Evolutionary conservation across 2,113 vertebrate genomes (phyloP).

Genomic region (Dolichallabes microphthalmus): DNA sequence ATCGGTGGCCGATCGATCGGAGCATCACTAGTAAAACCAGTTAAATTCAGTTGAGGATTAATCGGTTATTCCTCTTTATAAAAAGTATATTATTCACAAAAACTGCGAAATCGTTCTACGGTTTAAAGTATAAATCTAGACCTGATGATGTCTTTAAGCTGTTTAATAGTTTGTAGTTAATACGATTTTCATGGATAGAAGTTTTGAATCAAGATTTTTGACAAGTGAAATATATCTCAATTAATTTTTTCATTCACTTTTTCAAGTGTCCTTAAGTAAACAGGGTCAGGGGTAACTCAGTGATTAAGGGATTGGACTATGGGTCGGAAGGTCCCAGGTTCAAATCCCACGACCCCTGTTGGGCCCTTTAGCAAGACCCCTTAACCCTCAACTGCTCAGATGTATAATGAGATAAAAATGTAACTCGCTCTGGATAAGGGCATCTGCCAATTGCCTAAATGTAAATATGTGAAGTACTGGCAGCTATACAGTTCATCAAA

Average conservation of each 20-base stretch:
- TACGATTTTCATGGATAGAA: neutral
- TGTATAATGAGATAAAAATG: too few species aligned
- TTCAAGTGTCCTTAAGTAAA: neutral
- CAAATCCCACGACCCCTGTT: too few species aligned
- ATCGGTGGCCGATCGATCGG: too few species aligned
- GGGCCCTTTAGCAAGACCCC: too few species aligned
- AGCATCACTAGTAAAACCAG: too few species aligned
- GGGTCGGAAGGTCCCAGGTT: too few species aligned
- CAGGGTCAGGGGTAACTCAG: too few species aligned
- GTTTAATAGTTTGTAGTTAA: neutral
- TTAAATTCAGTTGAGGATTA: neutral
- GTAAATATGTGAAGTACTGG: neutral
- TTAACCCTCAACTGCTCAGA: too few species aligned
- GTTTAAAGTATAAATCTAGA: neutral
- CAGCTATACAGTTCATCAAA: constrained; percentile 3
- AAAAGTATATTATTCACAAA: neutral
- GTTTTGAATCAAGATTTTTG: neutral
- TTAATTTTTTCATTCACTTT: neutral
- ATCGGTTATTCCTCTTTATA: neutral
- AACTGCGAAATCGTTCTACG: neutral
- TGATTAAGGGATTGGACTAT: too few species aligned
- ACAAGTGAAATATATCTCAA: neutral
- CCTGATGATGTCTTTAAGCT: neutral
- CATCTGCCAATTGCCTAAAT: too few species aligned
- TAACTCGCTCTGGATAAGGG: too few species aligned